These are phyloP conservation scores for Orestias chungarensis DNA, from an alignment of 2,797 vertebrate genomes.

Conservation along the genomic window DNA sequence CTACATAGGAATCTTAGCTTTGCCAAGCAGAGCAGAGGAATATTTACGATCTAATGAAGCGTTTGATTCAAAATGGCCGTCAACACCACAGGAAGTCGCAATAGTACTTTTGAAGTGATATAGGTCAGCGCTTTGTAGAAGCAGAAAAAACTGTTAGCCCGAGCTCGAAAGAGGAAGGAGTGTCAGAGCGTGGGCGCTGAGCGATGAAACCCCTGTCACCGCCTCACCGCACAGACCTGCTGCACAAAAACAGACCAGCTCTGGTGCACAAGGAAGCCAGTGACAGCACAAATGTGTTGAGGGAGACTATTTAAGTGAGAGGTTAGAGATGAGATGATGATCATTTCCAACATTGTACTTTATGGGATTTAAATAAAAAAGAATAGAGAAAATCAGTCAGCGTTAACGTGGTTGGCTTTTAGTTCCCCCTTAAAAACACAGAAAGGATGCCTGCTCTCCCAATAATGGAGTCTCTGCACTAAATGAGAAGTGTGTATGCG, in stretches of 20 bases:
- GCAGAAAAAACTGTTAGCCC: neutral
- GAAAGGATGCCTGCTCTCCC: neutral
- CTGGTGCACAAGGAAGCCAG: constrained; percentile 34
- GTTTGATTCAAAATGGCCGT: constrained; percentile 1
- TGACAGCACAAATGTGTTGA: neutral
- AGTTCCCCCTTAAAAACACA: neutral
- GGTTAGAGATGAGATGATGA: neutral
- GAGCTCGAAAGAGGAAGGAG: constrained; percentile 21
- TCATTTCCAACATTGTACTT: neutral
- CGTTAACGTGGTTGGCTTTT: too few species aligned
- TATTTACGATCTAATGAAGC: neutral
- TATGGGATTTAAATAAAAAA: neutral
- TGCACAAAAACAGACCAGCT: neutral
- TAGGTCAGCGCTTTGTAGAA: neutral
- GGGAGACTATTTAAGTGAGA: neutral
- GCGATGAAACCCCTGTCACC: constrained; percentile 18
- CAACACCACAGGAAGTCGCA: neutral
- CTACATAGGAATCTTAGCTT: neutral
- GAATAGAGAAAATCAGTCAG: too few species aligned
- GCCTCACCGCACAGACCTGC: constrained; percentile 4
- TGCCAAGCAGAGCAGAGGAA: neutral
- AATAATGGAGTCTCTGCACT: neutral
- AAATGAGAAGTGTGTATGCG: too few species aligned
- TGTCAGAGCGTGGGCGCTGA: constrained; percentile 1
- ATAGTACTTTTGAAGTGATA: neutral